Base-by-base conservation (phyloP, 2,113 vertebrate genomes). In the Hippocampus guttulatus region DNA sequence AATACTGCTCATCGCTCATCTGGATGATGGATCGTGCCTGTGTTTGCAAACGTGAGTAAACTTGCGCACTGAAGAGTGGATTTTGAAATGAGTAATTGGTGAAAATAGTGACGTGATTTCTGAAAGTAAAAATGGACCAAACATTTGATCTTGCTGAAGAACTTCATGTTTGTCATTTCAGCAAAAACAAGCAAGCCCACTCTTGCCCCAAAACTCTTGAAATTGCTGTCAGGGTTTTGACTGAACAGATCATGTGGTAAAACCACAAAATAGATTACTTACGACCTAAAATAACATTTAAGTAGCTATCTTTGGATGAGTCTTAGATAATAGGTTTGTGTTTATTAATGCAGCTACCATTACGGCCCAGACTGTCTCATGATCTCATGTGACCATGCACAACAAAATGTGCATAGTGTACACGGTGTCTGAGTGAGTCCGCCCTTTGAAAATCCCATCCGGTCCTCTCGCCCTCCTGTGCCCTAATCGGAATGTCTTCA, bases 21-120 rank as follows among this genome's bases (percentile, higher is more conserved):
- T 99, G 97, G 97, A 99, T 99, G 91, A 99, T 99, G 96, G 97
- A 99, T 89, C 93, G 94, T 1, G 97, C 96, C 71, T 97, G 95
- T 71, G 97, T 99, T 80, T 99, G 97, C 91, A 98, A 97, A 92
- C 75, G 97, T 99, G 90, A 97, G 96, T 90, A 4, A 30, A 16
- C 16, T 5, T 18, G 27, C 23, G 3, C 64, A 49, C 0, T 1
- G 0, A 41, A 64, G 30, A 49, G 16, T 21, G 52, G 1, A 15
- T 65, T 65, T 43, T 25, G n/a, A 45, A 12, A 65, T 1, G 11
- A 16, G 23, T n/a, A 3, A 43, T 18, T 61, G 43, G 38, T 65
- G 5, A 64, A 64, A 23, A n/a, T 43, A 64, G 38, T 45, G 23
- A 1, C 2, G 5, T 45, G 12, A 8, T 45, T 64, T 23, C 9